Percentiles rank a stretch among this genome's conserved stretches.
phyloP scores from a whole-genome alignment of 2,113 vertebrate species.

The Phrynosoma blainvillii region DNA sequence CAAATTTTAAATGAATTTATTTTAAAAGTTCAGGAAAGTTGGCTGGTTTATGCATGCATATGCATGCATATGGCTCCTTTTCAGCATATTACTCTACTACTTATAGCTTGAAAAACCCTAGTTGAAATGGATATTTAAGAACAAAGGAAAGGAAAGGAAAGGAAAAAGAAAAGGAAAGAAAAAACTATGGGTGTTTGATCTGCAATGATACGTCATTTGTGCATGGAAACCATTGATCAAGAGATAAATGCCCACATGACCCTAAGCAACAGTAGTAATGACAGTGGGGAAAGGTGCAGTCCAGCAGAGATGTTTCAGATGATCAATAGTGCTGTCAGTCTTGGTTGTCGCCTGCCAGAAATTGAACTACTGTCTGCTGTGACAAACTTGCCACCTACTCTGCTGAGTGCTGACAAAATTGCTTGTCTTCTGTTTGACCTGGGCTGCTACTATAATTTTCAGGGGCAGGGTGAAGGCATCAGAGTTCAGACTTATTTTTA shows the following conservation, averaged over 20 bases:
- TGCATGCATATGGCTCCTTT: not conserved
- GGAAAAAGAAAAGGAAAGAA: too few relatives aligned
- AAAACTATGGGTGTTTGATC: not conserved
- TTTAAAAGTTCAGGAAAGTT: not conserved
- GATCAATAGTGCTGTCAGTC: not conserved
- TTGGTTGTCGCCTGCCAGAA: not conserved
- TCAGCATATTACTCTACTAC: not conserved
- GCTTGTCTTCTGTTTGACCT: not conserved
- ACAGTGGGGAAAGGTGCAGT: not conserved
- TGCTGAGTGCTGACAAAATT: constrained; percentile 1
- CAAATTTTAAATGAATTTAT: not conserved
- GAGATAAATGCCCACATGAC: not conserved
- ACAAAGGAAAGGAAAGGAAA: too few relatives aligned
- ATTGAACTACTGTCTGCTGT: constrained; percentile 6
- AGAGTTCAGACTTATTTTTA: not conserved
- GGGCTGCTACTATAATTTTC: not conserved
- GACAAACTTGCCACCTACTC: not conserved
- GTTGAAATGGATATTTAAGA: too few relatives aligned
- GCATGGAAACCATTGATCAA: not conserved
- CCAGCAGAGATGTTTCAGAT: not conserved
- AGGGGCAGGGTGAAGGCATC: not conserved
- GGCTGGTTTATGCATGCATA: not conserved
- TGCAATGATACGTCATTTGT: not conserved
- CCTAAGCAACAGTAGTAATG: not conserved
- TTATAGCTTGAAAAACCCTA: not conserved